These are phyloP conservation scores for Hypena proboscidalis DNA, from an alignment of 2,888 invertebrate species.

Conservation along the genomic window DNA sequence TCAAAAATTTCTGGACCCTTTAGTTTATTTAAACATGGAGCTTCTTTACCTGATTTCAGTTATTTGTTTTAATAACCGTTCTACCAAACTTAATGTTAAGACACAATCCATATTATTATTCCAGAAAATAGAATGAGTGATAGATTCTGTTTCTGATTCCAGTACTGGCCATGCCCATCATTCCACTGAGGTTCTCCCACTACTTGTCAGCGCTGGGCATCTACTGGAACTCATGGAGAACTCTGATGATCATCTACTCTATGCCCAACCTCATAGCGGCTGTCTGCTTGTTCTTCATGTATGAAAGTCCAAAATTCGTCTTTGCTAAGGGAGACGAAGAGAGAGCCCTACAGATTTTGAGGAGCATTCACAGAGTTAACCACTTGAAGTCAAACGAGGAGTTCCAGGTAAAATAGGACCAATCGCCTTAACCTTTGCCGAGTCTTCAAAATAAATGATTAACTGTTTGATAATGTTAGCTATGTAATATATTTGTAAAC, in stretches of 20 bases:
- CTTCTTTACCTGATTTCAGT: too few species aligned
- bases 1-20: too few species aligned
- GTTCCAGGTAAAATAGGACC: constrained; percentile 51
- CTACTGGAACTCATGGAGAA: constrained; percentile 89
- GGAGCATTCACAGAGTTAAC: constrained; percentile 62
- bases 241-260: constrained; percentile 87
- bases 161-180: constrained; percentile 87
- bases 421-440: neutral
- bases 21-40: too few species aligned
- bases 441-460: too few species aligned
- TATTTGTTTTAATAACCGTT: too few species aligned
- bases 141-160: constrained; percentile 35
- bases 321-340: constrained; percentile 84
- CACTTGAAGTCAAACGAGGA: constrained; percentile 45
- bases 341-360: constrained; percentile 79
- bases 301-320: constrained; percentile 92
- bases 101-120: too few species aligned
- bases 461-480: too few species aligned
- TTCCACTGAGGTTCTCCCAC: constrained; percentile 81
- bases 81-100: too few species aligned
- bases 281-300: constrained; percentile 81
- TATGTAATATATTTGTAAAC: too few species aligned
- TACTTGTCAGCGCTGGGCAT: constrained; percentile 73
- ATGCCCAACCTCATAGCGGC: constrained; percentile 87
- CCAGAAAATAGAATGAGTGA: too few species aligned